Base-by-base conservation (phyloP, 2,888 invertebrate species). In the Colostygia pectinataria region DNA sequence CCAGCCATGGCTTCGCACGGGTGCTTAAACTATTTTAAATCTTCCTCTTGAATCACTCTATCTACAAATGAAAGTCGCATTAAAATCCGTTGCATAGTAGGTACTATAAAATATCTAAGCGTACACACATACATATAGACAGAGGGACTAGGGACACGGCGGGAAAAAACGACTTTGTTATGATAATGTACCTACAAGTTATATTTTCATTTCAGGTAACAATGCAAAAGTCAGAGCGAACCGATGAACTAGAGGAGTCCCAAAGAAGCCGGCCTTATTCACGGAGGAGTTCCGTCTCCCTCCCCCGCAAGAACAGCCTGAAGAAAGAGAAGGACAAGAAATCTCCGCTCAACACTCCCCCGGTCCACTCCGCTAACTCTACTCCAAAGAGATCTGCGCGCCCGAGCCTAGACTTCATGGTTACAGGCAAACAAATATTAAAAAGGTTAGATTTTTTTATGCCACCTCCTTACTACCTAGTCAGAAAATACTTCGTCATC, bases 401-500 rank as follows among this genome's bases (percentile, higher is more conserved):
- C 31, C 66, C 65, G 0, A 75, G 74, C 5, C 55, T 80, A n/a
- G 88, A 89, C 2, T 81, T 89, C 14, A 43, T 81, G 1, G 83
- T 89, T 0, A 87, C 87, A 0, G 89, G 89, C 0, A 83, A 80
- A 15, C 88, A 84, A 55, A 70, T 87, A 0, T 48, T 76, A 6
- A 87, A 79, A 48, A 83, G 77, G 86, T 86, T 36, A 52, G 50
- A 45, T n/a, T n/a, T n/a, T n/a, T n/a, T n/a, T n/a, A n/a, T n/a
- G n/a, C n/a, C n/a, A n/a, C n/a, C n/a, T n/a, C n/a, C n/a, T n/a
- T n/a, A n/a, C n/a, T n/a, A n/a, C n/a, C n/a, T n/a, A n/a, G n/a
- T n/a, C n/a, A n/a, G n/a, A n/a, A n/a, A n/a, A n/a, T n/a, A n/a
- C n/a, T n/a, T n/a, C n/a, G n/a, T n/a, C n/a, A n/a, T n/a, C n/a